Evolutionary conservation across 2,113 vertebrate species (phyloP), one percentile per base, ranked within the genome.

Genomic region (Apteryx owenii): DNA sequence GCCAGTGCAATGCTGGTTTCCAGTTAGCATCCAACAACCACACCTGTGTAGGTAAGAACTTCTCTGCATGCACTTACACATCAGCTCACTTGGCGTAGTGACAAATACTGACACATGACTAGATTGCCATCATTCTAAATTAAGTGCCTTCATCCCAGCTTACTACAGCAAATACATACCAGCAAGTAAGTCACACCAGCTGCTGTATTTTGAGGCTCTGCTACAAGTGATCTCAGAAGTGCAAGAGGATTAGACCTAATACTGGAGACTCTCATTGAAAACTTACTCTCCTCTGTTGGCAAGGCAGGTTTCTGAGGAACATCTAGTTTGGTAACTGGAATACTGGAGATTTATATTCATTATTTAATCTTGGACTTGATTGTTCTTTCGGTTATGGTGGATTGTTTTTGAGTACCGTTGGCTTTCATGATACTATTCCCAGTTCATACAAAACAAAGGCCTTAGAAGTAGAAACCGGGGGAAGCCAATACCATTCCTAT

Each of bases 21-120:
- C 99, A 99, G 96, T 91, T 99, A 95, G 98, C 99, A 38, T 98
- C 98, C 97, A 99, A 99, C 98, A 99, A 99, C 97, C 99, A 99
- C 98, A 99, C 99, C 86, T 99, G 99, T 10, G 98, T 99, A 85
- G 99, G 99, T 99, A 98, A 99, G 99, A 97, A 54, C 33, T 51
- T 11, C 78, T 69, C 58, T 7, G 16, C 29, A 18, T 5, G 10
- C n/a, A 25, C 48, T 72, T 36, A 65, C 36, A 50, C 61, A 23
- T 19, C 19, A 72, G 46, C 60, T 56, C 8, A 13, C 31, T 58
- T n/a, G 2, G 10, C 48, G 21, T 3, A 7, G 50, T 40, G 21
- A 33, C 51, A 31, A 18, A 17, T n/a, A 33, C 20, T 3, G 1
- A 31, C 40, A 56, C 11, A 1, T 1, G 0, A 6, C 68, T 50